These are phyloP conservation scores for Alentia gelatinosa DNA, from an alignment of 2,888 invertebrate genomes.

Conservation along the genomic window DNA sequence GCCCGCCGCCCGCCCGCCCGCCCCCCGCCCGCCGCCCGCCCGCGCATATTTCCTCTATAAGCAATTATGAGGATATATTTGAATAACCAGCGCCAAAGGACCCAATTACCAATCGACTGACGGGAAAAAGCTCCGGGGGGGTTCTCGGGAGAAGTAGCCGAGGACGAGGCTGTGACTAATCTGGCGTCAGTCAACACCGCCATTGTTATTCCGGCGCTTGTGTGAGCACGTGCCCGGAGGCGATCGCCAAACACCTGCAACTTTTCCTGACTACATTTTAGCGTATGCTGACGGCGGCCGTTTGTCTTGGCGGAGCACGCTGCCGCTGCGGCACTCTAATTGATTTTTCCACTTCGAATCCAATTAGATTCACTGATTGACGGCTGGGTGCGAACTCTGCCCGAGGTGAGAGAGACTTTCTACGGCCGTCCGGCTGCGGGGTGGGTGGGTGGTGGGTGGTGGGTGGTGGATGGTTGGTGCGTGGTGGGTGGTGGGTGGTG, in stretches of 20 bases:
- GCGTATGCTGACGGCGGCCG: too few relatives aligned
- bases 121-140: not conserved
- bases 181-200: not conserved
- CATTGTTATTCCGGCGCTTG: not conserved
- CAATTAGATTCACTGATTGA: too few relatives aligned
- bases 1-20: too few relatives aligned
- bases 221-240: not conserved
- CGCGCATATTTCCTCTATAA: not conserved
- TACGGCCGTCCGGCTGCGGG: too few relatives aligned
- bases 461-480: too few relatives aligned
- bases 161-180: not conserved
- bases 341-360: not conserved
- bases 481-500: too few relatives aligned
- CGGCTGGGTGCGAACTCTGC: too few relatives aligned
- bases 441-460: too few relatives aligned
- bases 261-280: not conserved
- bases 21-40: too few relatives aligned
- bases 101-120: not conserved
- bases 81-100: not conserved
- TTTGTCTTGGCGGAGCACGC: not conserved
- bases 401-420: too few relatives aligned
- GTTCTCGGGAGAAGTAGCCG: not conserved
- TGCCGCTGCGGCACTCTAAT: not conserved
- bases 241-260: not conserved
- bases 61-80: not conserved